These are phyloP conservation scores for Podabrus alpinus DNA, from an alignment of 2,888 invertebrate species.

Conservation along the genomic window DNA sequence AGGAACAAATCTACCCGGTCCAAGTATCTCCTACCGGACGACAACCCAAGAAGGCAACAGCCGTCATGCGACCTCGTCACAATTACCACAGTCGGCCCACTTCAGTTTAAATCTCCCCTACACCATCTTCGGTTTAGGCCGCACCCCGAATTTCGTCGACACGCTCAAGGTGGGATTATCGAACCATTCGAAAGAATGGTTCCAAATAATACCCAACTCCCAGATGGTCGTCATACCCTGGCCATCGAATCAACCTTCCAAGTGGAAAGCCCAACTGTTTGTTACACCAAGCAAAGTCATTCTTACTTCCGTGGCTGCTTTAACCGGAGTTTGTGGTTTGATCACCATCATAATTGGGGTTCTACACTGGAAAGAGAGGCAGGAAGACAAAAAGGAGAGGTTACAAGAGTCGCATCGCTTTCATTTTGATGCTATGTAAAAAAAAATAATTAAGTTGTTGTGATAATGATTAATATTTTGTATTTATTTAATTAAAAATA, in stretches of 20 bases:
- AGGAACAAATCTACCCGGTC: slow-evolving; percentile 89
- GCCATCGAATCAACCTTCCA: slow-evolving; percentile 73
- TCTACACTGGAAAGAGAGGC: slow-evolving; percentile 88
- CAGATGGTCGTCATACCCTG: slow-evolving; percentile 95
- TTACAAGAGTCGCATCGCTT: slow-evolving; percentile 81
- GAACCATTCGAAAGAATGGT: slow-evolving; percentile 76
- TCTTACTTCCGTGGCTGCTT: slow-evolving; percentile 85
- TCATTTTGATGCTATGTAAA: slow-evolving; percentile 85
- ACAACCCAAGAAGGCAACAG: slow-evolving; percentile 85
- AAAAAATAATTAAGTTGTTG: slow-evolving; percentile 38
- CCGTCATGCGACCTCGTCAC: slow-evolving; percentile 81
- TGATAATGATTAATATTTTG: neutral
- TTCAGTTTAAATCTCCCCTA: slow-evolving; percentile 94
- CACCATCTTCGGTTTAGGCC: slow-evolving; percentile 94
- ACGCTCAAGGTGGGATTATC: slow-evolving; percentile 79
- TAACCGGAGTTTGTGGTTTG: slow-evolving; percentile 83
- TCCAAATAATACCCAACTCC: slow-evolving; percentile 95
- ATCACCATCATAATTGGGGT: slow-evolving; percentile 84
- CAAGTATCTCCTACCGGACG: slow-evolving; percentile 83
- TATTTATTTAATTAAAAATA: neutral
- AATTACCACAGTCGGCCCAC: slow-evolving; percentile 90
- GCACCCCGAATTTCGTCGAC: slow-evolving; percentile 97
- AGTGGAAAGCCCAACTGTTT: slow-evolving; percentile 91
- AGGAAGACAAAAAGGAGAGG: slow-evolving; percentile 78
- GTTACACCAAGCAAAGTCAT: slow-evolving; percentile 94